A percentile compares a stretch with the other conserved stretches of the same genome.
phyloP scores from a whole-genome alignment of 2,797 vertebrate species.

The Alcedo atthis region DNA sequence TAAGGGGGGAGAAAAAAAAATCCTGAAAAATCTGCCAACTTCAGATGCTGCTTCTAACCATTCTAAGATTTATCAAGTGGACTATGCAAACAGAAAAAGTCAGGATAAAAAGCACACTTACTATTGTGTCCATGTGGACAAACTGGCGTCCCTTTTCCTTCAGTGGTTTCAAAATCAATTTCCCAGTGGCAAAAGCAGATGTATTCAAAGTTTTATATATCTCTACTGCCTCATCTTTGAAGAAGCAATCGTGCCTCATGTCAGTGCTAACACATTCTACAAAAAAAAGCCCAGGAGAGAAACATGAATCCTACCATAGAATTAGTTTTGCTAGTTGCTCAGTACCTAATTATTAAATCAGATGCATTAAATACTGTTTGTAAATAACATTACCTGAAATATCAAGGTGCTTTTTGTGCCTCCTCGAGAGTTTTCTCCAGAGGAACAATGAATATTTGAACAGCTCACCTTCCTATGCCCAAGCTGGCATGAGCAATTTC shows the following conservation, averaged over 20 bases:
- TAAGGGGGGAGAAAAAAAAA: not conserved
- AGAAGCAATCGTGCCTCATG: conserved; percentile 19
- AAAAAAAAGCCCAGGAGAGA: not conserved
- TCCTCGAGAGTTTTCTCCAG: not conserved
- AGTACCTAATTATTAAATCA: not conserved
- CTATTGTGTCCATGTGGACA: conserved; percentile 75
- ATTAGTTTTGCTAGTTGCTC: not conserved
- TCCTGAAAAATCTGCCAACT: not conserved
- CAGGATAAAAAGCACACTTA: conserved; percentile 54
- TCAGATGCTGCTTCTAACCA: not conserved
- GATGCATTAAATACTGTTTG: not conserved
- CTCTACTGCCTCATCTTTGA: conserved; percentile 53
- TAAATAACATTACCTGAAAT: not conserved
- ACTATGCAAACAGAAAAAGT: too few species aligned
- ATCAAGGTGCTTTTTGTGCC: not conserved
- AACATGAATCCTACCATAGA: not conserved
- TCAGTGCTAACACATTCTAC: conserved; percentile 73
- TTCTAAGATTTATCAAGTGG: not conserved
- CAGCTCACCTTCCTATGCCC: not conserved
- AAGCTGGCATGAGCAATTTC: not conserved
- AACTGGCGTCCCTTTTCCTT: conserved; percentile 80
- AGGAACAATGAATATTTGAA: not conserved
- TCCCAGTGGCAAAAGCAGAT: conserved; percentile 76
- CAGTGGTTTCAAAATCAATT: conserved; percentile 75
- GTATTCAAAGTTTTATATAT: conserved; percentile 76